Evolutionary conservation across 2,888 invertebrate genomes (phyloP).

Genomic region (Microchrysa polita): DNA sequence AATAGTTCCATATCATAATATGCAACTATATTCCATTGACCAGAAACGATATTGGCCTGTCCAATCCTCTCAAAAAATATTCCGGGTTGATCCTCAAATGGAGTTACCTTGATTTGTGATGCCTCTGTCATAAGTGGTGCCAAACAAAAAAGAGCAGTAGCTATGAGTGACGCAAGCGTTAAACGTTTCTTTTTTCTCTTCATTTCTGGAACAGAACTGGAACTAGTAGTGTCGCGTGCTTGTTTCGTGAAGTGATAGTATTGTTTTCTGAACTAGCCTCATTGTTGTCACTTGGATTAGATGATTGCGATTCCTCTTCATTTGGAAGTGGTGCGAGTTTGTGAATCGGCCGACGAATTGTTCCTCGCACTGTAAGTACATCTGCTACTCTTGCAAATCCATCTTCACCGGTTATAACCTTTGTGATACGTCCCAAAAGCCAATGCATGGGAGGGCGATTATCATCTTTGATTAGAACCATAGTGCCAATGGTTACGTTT

Average conservation of each 20-base stretch:
- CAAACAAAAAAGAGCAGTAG: too few relatives aligned
- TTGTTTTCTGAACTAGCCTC: too few relatives aligned
- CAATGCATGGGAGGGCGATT: neutral
- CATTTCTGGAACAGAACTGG: too few relatives aligned
- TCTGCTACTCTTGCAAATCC: neutral
- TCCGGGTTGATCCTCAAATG: neutral
- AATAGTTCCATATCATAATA: conserved; percentile 1
- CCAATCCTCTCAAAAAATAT: neutral
- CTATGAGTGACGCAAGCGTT: too few relatives aligned
- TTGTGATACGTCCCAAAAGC: too few relatives aligned
- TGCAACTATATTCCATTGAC: neutral
- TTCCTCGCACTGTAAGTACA: neutral
- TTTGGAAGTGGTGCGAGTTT: conserved; percentile 7
- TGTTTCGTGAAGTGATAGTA: too few relatives aligned
- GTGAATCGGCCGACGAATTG: too few relatives aligned
- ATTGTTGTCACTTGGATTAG: too few relatives aligned
- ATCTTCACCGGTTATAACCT: neutral
- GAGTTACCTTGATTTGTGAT: neutral
- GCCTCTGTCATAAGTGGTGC: too few relatives aligned
- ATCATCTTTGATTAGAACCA: conserved; percentile 37
- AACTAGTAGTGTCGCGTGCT: too few relatives aligned
- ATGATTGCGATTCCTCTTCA: neutral
- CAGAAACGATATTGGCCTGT: neutral
- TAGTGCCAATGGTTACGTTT: conserved; percentile 32
- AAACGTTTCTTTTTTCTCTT: too few relatives aligned